Evolutionary conservation across 2,113 vertebrate species (phyloP).

Genomic region (Boulengeromyrus knoepffleri): DNA sequence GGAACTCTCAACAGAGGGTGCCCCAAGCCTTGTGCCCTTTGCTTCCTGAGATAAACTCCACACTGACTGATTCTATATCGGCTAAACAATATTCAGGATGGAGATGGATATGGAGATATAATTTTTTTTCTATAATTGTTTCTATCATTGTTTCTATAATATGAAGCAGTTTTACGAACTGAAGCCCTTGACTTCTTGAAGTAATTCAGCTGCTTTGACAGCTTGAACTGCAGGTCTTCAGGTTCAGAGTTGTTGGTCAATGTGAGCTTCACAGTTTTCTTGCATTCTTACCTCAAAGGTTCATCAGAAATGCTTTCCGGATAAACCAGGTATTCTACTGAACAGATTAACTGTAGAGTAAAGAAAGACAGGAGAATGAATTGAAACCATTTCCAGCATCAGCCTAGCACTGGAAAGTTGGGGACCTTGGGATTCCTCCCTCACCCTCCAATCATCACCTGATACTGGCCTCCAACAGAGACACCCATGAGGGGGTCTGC

Average conservation of each 20-base stretch:
- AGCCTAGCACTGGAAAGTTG: background rate
- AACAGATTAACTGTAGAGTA: background rate
- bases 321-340: background rate
- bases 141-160: too few species aligned
- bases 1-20: background rate
- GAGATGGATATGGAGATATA: background rate
- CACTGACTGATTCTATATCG: background rate
- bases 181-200: background rate
- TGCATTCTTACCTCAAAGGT: background rate
- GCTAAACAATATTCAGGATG: background rate
- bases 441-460: background rate
- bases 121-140: background rate
- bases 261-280: background rate
- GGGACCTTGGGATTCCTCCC: background rate
- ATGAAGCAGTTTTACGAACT: background rate
- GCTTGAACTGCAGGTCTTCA: background rate
- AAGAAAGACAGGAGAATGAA: background rate
- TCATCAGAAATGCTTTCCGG: background rate
- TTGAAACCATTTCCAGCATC: background rate
- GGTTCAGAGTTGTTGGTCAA: background rate
- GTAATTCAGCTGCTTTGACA: background rate
- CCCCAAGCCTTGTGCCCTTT: background rate
- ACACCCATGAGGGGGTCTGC: slow-evolving; percentile 40
- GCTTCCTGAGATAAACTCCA: background rate
- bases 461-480: slow-evolving; percentile 26